Conservation (phyloP, 2,113 vertebrate species). For the Emydura subglobosa region DNA sequence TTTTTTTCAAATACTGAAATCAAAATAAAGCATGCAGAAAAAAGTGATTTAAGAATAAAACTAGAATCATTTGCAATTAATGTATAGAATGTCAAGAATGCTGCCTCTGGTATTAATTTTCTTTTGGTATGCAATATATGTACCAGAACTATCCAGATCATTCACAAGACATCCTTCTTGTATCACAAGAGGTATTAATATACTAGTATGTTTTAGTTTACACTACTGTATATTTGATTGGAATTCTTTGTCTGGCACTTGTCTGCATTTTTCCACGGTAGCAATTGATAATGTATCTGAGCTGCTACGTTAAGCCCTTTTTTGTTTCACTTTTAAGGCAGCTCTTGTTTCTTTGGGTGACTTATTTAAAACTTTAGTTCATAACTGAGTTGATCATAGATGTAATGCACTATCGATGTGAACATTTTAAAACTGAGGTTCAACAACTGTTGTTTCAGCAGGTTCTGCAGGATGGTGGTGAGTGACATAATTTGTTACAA, state of each 20-base stretch:
- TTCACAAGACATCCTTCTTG: not conserved
- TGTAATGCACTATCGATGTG: accelerated
- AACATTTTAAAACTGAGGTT: not conserved
- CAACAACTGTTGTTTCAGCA: not conserved
- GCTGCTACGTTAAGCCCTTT: not conserved
- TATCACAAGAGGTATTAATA: not conserved
- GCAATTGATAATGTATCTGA: not conserved
- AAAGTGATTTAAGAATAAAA: not conserved
- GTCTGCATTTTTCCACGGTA: not conserved
- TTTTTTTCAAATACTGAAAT: not conserved
- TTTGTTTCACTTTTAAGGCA: not conserved
- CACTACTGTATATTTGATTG: not conserved
- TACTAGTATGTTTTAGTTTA: not conserved
- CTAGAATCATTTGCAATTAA: not conserved
- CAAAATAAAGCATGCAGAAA: not conserved
- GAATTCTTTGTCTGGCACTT: not conserved
- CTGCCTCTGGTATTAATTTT: not conserved
- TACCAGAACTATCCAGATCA: not conserved
- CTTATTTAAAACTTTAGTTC: not conserved
- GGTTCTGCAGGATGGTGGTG: not conserved
- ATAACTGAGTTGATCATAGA: accelerated
- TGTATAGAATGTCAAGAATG: not conserved
- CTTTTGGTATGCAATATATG: not conserved
- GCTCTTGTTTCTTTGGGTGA: not conserved
- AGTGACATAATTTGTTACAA: conserved; percentile 11